Conservation (phyloP, 2,113 vertebrate genomes). For the Cnemophilus loriae region DNA sequence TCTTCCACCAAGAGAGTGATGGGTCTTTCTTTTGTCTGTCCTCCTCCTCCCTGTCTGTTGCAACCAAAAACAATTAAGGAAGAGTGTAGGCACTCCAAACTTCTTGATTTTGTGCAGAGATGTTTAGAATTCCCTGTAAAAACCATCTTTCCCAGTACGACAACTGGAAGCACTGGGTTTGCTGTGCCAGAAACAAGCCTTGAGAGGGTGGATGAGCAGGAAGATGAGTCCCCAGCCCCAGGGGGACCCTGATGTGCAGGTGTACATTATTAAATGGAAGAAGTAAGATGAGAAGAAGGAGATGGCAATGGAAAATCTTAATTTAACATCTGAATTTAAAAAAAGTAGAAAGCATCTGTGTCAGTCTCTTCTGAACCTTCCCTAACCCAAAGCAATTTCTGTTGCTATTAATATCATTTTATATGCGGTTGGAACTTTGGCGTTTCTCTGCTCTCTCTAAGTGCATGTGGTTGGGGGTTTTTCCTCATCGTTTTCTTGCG, state of each 20-base stretch:
- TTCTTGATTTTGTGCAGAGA: neutral
- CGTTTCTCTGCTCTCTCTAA: neutral
- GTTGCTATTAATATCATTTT: slow-evolving; percentile 34
- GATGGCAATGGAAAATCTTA: neutral
- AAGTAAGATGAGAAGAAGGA: neutral
- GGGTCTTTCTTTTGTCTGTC: neutral
- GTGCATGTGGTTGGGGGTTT: neutral
- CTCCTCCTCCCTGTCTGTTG: neutral
- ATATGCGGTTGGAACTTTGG: neutral
- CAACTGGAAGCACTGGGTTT: neutral
- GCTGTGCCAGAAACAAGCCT: neutral
- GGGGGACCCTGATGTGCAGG: neutral
- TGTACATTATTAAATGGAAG: neutral
- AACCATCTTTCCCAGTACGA: neutral
- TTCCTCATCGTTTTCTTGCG: neutral
- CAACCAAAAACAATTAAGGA: neutral
- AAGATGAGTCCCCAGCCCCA: neutral
- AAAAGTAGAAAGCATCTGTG: neutral
- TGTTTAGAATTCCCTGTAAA: neutral
- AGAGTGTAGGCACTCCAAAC: neutral
- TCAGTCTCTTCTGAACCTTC: slow-evolving; percentile 8
- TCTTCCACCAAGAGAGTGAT: neutral
- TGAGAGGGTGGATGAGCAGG: neutral
- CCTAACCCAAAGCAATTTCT: slow-evolving; percentile 30
- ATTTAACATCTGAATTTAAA: neutral